phyloP scores from a whole-genome alignment of 2,888 invertebrate genomes.

The Geotrupes spiniger region DNA sequence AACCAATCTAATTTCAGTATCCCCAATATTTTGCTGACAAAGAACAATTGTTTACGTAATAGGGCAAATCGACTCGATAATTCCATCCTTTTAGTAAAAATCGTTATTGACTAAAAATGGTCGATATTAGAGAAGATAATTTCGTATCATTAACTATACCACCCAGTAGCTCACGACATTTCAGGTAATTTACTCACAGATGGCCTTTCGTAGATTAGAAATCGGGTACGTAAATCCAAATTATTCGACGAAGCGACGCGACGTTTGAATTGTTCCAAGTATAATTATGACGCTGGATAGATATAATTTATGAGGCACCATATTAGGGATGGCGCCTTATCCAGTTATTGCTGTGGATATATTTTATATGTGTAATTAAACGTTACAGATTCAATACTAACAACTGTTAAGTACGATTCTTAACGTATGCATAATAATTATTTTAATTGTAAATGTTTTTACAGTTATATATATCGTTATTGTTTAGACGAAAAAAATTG shows the following conservation, averaged over 20 bases:
- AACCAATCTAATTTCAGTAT: slow-evolving; percentile 20
- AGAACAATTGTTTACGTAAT: not conserved
- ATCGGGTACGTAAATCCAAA: too few species aligned
- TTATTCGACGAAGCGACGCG: too few species aligned
- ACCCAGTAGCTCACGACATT: slow-evolving; percentile 47
- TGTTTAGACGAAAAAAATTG: too few species aligned
- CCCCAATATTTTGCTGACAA: slow-evolving; percentile 2
- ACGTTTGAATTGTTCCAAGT: too few species aligned
- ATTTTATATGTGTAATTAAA: too few species aligned
- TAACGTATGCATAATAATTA: too few species aligned
- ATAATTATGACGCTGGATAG: too few species aligned
- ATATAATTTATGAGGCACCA: not conserved
- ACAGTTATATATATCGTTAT: too few species aligned
- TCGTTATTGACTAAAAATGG: slow-evolving; percentile 36
- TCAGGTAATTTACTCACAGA: slow-evolving; percentile 26
- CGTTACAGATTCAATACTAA: too few species aligned
- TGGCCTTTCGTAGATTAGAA: not conserved
- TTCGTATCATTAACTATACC: slow-evolving; percentile 41
- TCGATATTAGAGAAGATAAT: slow-evolving; percentile 42
- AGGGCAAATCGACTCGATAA: slow-evolving; percentile 29
- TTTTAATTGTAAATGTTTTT: too few species aligned
- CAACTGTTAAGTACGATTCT: too few species aligned
- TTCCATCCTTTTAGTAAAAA: slow-evolving; percentile 39
- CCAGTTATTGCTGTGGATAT: not conserved
- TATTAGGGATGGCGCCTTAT: slow-evolving; percentile 3